A percentile compares a stretch with the other conserved stretches of the same genome.
Evolutionary conservation across 1,140 invertebrate species (phyloP).

Genomic region (Drosophila elegans): DNA sequence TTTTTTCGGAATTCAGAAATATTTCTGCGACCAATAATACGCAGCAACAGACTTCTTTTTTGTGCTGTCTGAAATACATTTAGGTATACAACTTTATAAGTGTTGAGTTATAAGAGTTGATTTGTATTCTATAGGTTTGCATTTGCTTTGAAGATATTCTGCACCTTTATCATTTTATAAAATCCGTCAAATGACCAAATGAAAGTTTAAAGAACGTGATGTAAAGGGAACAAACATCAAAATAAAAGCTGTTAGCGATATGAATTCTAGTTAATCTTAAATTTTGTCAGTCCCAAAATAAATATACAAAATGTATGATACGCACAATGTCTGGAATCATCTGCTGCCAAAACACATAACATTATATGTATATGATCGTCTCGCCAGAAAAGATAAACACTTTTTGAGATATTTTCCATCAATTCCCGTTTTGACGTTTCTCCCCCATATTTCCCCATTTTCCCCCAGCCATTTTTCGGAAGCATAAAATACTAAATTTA

Average conservation of each 20-base stretch:
- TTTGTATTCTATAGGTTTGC: too few species aligned
- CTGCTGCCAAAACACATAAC: slow-evolving; percentile 42
- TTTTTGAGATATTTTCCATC: slow-evolving; percentile 41
- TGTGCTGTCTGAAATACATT: too few species aligned
- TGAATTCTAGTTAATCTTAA: background rate
- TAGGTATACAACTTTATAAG: too few species aligned
- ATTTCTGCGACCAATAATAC: too few species aligned
- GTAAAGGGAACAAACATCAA: too few species aligned
- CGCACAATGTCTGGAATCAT: slow-evolving; percentile 27
- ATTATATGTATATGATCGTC: slow-evolving; percentile 26
- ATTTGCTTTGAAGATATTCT: too few species aligned
- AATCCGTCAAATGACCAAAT: too few species aligned
- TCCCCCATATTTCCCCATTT: background rate
- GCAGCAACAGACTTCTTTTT: too few species aligned
- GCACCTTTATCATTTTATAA: too few species aligned
- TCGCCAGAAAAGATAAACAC: slow-evolving; percentile 31
- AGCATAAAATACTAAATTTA: slow-evolving; percentile 34
- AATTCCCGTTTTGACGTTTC: slow-evolving; percentile 31
- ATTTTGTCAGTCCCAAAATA: slow-evolving; percentile 1
- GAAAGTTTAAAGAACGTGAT: background rate
- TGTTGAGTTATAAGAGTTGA: too few species aligned
- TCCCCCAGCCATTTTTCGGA: background rate
- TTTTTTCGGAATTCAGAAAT: too few species aligned
- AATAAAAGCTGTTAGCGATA: background rate
- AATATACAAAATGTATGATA: slow-evolving; percentile 24